These are phyloP conservation scores for Anas georgica DNA, from an alignment of 2,797 vertebrate genomes.

Conservation along the genomic window DNA sequence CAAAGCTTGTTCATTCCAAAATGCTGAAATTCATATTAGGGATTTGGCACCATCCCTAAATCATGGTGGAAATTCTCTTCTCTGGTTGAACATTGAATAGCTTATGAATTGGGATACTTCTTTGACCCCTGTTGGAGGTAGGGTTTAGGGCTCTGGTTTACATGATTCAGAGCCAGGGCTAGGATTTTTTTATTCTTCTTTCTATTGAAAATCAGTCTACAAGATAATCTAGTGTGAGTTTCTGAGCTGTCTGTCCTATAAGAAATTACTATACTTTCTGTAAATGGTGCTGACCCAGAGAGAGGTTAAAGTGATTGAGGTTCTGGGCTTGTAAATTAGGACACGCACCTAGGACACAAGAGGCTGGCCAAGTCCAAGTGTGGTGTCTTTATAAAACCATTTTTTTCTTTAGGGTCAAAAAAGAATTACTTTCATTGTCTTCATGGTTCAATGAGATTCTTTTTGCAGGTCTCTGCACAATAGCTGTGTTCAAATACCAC, in stretches of 20 bases:
- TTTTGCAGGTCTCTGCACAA: neutral
- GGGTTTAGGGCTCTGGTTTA: neutral
- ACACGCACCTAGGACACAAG: neutral
- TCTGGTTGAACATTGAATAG: neutral
- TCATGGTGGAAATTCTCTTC: neutral
- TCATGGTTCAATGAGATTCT: neutral
- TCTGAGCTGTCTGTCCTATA: neutral
- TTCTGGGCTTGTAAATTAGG: neutral
- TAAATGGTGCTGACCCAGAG: neutral
- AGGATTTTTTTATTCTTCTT: neutral
- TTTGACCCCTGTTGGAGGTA: accelerated
- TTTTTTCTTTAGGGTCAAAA: neutral
- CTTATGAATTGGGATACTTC: neutral
- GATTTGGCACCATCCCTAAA: neutral
- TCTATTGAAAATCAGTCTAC: neutral
- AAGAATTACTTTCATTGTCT: neutral
- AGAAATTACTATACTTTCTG: neutral
- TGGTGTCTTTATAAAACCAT: neutral
- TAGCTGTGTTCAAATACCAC: neutral
- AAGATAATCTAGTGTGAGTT: neutral
- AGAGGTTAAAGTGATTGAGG: neutral
- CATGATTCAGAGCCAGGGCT: neutral
- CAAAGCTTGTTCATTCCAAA: neutral
- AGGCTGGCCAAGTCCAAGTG: neutral
- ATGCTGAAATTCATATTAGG: neutral